Conservation (phyloP, 2,888 invertebrate species). For the Idaea aversata region DNA sequence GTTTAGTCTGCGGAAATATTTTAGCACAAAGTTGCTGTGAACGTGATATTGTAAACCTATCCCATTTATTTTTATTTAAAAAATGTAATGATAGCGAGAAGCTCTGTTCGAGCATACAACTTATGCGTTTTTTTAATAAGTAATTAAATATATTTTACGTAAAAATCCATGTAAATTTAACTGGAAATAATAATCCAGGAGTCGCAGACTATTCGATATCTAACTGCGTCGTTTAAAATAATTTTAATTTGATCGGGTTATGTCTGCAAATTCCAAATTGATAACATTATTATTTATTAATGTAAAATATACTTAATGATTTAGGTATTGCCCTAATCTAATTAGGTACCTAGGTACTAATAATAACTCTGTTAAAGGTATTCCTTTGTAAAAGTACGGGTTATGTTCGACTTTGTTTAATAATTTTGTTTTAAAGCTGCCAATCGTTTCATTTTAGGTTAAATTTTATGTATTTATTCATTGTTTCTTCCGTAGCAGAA, state of each 20-base stretch:
- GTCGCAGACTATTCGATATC: background rate
- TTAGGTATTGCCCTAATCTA: background rate
- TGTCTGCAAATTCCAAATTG: background rate
- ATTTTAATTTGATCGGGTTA: constrained; percentile 12
- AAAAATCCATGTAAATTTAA: too few relatives aligned
- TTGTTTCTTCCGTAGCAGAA: background rate
- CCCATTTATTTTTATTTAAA: constrained; percentile 4
- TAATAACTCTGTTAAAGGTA: background rate
- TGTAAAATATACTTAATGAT: background rate
- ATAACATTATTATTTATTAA: background rate
- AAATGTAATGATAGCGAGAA: background rate
- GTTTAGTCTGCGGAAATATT: constrained; percentile 40
- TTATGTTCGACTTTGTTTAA: background rate
- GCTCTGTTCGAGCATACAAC: background rate
- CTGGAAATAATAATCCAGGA: background rate
- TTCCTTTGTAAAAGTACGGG: background rate
- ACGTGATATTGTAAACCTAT: constrained; percentile 12
- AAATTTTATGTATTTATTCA: background rate
- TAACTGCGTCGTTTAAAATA: constrained; percentile 9
- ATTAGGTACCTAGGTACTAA: background rate
- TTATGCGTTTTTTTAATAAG: too few relatives aligned
- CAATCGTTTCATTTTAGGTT: background rate
- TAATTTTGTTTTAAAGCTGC: background rate
- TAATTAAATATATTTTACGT: too few relatives aligned
- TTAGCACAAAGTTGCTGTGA: constrained; percentile 55